Conservation (phyloP, 92 coral and sea anemone genomes). For the Hydrozoanthus gracilis region DNA sequence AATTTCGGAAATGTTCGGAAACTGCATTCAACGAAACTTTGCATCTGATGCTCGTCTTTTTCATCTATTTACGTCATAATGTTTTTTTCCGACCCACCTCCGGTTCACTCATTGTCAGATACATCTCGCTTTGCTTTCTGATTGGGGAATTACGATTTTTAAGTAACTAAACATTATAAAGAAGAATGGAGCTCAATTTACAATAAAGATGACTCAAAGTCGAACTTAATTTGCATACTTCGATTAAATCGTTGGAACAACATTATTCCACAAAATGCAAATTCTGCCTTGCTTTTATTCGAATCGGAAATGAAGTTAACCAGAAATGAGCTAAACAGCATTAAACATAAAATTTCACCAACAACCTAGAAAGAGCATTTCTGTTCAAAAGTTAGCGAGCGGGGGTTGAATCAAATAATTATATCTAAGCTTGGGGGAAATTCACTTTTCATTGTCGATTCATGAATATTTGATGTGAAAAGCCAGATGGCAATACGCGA, state of each 20-base stretch:
- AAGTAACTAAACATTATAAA: neutral
- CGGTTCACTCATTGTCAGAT: neutral
- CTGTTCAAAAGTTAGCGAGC: neutral
- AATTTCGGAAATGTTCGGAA: neutral
- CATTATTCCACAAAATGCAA: neutral
- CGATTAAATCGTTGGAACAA: conserved; percentile 10
- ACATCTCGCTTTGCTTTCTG: neutral
- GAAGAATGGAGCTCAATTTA: conserved; percentile 6
- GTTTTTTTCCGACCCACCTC: neutral
- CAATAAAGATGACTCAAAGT: conserved; percentile 7
- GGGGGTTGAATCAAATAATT: conserved; percentile 8
- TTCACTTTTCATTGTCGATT: conserved; percentile 9
- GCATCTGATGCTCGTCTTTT: neutral
- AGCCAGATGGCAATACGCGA: conserved; percentile 40
- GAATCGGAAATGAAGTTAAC: neutral
- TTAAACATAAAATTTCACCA: neutral
- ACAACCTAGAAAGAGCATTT: neutral
- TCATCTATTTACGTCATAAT: neutral
- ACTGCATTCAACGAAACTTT: neutral
- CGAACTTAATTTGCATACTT: conserved; percentile 24
- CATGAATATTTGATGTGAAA: conserved; percentile 36
- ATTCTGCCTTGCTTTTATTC: neutral
- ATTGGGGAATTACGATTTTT: conserved; percentile 23
- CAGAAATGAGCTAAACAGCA: neutral
- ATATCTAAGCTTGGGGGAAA: conserved; percentile 15